Evolutionary conservation across 2,113 vertebrate genomes (phyloP).

Genomic region (Phyllostomus discolor): DNA sequence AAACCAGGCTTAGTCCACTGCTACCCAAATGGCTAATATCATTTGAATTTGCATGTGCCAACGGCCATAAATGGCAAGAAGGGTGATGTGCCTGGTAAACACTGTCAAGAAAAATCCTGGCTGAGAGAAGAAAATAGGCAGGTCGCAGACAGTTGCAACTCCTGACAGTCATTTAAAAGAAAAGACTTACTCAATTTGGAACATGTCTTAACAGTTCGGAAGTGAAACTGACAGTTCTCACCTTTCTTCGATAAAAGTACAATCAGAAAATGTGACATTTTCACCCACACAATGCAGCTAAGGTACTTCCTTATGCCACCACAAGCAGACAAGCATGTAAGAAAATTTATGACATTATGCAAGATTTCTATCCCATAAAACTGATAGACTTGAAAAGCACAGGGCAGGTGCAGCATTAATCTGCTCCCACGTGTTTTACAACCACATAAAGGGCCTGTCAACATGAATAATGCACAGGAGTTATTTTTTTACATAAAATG

Average conservation of each 20-base stretch:
- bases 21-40: background rate
- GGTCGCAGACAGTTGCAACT: background rate
- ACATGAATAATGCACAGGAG: constrained; percentile 60
- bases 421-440: constrained; percentile 15
- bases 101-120: background rate
- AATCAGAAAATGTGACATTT: constrained; percentile 36
- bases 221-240: constrained; percentile 26
- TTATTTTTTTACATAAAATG: constrained; percentile 66
- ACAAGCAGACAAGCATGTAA: background rate
- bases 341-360: constrained; percentile 5
- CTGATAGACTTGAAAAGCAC: constrained; percentile 51
- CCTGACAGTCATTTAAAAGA: background rate
- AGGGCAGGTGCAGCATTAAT: constrained; percentile 44
- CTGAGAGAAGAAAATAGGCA: background rate
- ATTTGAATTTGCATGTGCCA: background rate
- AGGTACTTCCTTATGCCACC: background rate
- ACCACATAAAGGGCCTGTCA: constrained; percentile 60
- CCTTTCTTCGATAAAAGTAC: constrained; percentile 7
- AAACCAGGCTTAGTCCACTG: background rate
- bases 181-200: background rate
- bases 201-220: background rate
- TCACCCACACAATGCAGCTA: background rate
- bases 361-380: constrained; percentile 36
- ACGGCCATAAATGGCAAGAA: background rate
- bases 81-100: background rate